phyloP scores from a whole-genome alignment of 2,797 vertebrate genomes.

The Australoheros facetus region DNA sequence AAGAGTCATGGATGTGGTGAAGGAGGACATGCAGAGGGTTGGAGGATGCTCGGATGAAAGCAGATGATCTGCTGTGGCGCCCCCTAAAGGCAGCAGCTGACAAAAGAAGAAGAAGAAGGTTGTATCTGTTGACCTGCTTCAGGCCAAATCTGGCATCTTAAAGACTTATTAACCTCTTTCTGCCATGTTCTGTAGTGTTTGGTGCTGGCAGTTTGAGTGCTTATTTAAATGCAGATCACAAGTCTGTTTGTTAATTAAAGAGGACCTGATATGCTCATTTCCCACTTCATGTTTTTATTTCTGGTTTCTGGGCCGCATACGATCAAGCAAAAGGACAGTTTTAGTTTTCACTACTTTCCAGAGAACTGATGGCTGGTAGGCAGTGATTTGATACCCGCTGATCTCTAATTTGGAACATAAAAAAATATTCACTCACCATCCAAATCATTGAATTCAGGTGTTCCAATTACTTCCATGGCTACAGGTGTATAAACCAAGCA shows the following conservation, averaged over 20 bases:
- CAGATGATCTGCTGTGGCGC: neutral
- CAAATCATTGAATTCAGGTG: too few species aligned
- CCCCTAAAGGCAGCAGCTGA: accelerated
- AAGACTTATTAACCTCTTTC: neutral
- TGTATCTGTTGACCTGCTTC: neutral
- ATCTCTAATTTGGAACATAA: neutral
- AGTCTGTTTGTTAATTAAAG: neutral
- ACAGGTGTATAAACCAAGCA: too few species aligned
- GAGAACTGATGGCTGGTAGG: accelerated
- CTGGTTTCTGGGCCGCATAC: neutral
- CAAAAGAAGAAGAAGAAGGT: neutral
- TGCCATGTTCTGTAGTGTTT: neutral
- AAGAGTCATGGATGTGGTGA: too few species aligned
- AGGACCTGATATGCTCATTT: neutral
- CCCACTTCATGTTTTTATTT: neutral
- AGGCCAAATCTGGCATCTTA: neutral
- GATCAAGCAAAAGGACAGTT: neutral
- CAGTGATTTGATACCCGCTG: neutral
- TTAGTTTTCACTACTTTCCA: accelerated
- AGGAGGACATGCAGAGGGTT: neutral
- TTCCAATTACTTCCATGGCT: too few species aligned
- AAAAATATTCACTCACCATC: too few species aligned
- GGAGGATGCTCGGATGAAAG: neutral
- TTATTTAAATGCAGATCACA: neutral
- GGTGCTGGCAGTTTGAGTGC: neutral